A percentile compares a stretch with the other conserved stretches of the same genome.
phyloP scores from a whole-genome alignment of 2,888 invertebrate species.

The Venustoraphidia nigricollis region DNA sequence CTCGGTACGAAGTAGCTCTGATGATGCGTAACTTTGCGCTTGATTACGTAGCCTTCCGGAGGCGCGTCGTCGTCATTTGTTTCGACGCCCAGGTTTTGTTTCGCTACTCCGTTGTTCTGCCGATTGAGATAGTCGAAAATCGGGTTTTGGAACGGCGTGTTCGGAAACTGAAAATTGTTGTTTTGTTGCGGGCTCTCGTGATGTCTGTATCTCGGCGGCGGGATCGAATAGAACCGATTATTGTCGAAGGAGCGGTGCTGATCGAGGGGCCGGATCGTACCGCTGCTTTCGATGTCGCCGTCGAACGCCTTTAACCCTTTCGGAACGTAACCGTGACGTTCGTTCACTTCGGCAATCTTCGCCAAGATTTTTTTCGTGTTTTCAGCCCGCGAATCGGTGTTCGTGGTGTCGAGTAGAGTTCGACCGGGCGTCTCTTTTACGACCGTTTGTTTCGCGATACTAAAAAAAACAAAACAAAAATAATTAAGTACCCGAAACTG shows the following conservation, averaged over 20 bases:
- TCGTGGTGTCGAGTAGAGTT: neutral
- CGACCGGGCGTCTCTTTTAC: conserved; percentile 12
- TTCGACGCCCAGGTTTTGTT: conserved; percentile 4
- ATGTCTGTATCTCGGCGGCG: neutral
- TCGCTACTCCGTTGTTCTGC: conserved; percentile 9
- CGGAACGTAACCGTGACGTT: conserved; percentile 25
- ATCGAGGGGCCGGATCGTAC: neutral
- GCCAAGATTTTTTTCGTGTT: conserved; percentile 32
- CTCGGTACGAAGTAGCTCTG: conserved; percentile 20
- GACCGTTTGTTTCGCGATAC: conserved; percentile 18
- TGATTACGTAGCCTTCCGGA: conserved; percentile 20
- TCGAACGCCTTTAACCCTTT: conserved; percentile 7
- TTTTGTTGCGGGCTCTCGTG: neutral
- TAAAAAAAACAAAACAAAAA: conserved; percentile 14
- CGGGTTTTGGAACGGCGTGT: conserved; percentile 19
- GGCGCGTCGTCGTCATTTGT: conserved; percentile 15
- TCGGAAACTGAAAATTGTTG: conserved; percentile 17
- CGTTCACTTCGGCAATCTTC: conserved; percentile 38
- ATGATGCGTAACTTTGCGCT: conserved; percentile 24
- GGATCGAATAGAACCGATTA: neutral
- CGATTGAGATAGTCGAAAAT: conserved; percentile 21
- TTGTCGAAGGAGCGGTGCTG: neutral
- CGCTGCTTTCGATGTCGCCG: neutral
- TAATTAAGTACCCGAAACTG: too few relatives aligned
- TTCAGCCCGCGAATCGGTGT: conserved; percentile 11